phyloP scores from a whole-genome alignment of 1,140 invertebrate genomes.

The Solen grandis region DNA sequence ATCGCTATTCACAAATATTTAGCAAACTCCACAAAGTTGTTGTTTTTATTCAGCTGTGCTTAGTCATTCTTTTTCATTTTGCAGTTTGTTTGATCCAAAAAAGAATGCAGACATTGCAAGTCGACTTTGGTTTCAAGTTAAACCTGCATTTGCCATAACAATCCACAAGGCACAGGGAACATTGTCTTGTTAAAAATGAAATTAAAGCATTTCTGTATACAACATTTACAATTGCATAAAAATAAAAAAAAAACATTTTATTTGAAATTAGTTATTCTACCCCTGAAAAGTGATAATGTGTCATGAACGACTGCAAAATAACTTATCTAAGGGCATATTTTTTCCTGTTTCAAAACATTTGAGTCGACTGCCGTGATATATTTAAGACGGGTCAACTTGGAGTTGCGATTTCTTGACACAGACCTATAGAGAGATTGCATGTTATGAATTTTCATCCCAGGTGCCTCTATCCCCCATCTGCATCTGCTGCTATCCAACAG shows the following conservation, averaged over 20 bases:
- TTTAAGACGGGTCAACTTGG: conserved; percentile 32
- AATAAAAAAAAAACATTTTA: too few relatives aligned
- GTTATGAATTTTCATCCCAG: conserved; percentile 28
- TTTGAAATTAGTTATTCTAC: too few relatives aligned
- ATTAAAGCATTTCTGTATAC: too few relatives aligned
- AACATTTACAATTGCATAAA: too few relatives aligned
- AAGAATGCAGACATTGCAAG: not conserved
- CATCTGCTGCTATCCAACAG: conserved; percentile 3
- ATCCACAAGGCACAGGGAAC: conserved; percentile 6
- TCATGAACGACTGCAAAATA: too few relatives aligned
- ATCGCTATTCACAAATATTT: too few relatives aligned
- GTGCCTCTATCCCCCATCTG: not conserved
- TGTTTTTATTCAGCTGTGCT: too few relatives aligned
- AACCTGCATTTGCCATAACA: not conserved
- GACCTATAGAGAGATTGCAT: not conserved
- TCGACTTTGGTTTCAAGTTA: not conserved
- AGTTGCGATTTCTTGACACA: conserved; percentile 19
- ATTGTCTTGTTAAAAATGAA: conserved; percentile 1
- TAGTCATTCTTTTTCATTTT: conserved; percentile 4
- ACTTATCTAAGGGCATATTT: too few relatives aligned
- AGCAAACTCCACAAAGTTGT: too few relatives aligned
- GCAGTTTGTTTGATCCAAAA: conserved; percentile 5
- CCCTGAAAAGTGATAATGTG: too few relatives aligned
- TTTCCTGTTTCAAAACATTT: too few relatives aligned
- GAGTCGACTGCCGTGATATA: conserved; percentile 35